Conservation (phyloP, 2,888 invertebrate genomes). For the Drosophila cracens region DNA sequence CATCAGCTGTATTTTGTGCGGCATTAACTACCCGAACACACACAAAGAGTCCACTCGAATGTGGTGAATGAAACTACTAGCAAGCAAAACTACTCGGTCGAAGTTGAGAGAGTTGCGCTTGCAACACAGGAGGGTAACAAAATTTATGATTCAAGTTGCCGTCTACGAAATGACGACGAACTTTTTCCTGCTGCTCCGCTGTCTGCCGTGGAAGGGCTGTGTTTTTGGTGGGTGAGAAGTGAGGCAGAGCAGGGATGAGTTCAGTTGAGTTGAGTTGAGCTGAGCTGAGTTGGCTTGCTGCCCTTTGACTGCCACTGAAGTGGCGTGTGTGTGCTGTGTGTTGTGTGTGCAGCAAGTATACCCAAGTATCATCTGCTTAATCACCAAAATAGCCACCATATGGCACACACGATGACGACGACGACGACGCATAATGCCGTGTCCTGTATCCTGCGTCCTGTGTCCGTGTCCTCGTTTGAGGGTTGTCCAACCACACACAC, state of each 20-base stretch:
- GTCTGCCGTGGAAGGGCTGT: conserved; percentile 17
- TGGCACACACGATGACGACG: conserved; percentile 52
- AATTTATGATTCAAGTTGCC: conserved; percentile 74
- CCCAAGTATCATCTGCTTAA: conserved; percentile 81
- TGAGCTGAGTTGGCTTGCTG: conserved; percentile 62
- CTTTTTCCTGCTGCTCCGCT: conserved; percentile 56
- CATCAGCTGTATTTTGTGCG: conserved; percentile 31
- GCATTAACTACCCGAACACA: conserved; percentile 26
- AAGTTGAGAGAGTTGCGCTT: conserved; percentile 2
- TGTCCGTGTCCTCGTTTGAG: conserved; percentile 38
- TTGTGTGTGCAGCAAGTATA: conserved; percentile 27
- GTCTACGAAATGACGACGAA: conserved; percentile 75
- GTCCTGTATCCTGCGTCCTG: not conserved
- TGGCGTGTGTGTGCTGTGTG: conserved; percentile 32
- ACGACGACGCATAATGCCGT: conserved; percentile 26
- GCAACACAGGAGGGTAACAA: conserved; percentile 59
- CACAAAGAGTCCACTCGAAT: conserved; percentile 35
- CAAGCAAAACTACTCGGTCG: conserved; percentile 21
- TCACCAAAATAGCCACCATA: conserved; percentile 82
- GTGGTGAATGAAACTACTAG: conserved; percentile 25
- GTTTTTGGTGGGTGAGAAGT: conserved; percentile 1
- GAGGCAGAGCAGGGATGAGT: conserved; percentile 38
- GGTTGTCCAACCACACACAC: conserved; percentile 35
- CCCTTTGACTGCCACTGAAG: conserved; percentile 57
- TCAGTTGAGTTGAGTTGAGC: conserved; percentile 7